Evolutionary conservation across 92 coral and sea anemone species (phyloP), one percentile per base, ranked within the genome.

Genomic region (Palythoa caribaeorum): DNA sequence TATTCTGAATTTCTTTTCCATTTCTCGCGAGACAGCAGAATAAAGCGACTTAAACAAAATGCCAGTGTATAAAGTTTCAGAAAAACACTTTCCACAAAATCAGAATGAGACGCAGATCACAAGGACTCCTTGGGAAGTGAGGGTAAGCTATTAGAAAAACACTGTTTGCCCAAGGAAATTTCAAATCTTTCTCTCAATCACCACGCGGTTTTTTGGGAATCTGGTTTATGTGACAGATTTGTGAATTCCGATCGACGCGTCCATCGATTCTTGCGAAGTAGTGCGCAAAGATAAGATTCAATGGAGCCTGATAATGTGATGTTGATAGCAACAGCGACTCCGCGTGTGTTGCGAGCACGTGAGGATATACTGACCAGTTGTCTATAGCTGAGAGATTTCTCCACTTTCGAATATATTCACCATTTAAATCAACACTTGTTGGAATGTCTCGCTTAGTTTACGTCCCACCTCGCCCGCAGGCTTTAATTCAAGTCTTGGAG

Each of bases 211-310:
- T 44, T 15, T 12, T 50, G 12, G 19, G 28, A 52, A 50, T 76
- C 65, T 39, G 85, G 75, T 20, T 40, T 47, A 20, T 80, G 72
- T 81, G 86, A 81, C 86, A 81, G 73, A 51, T 81, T 81, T 81
- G 86, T 44, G 44, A 81, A 81, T 81, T 81, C 86, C 86, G 59
- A 81, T 81, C 86, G 65, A 15, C 76, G 40, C 86, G 37, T 38
- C 66, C 76, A 21, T 71, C 20, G 8, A 40, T 19, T 66, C 4
- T 16, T 63, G 75, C 47, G 50, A 59, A 65, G 59, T 19, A 3
- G 6, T 17, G 9, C 85, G 47, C 36, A 7, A 38, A 47, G 86
- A 80, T 81, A 59, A 47, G 40, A 66, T 11, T 38, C 4, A 78
- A 55, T 40, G 17, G 5, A 9, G 5, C 37, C 44, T 3, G 9